phyloP scores from a whole-genome alignment of 2,888 invertebrate genomes.

The Melitaea athalia region DNA sequence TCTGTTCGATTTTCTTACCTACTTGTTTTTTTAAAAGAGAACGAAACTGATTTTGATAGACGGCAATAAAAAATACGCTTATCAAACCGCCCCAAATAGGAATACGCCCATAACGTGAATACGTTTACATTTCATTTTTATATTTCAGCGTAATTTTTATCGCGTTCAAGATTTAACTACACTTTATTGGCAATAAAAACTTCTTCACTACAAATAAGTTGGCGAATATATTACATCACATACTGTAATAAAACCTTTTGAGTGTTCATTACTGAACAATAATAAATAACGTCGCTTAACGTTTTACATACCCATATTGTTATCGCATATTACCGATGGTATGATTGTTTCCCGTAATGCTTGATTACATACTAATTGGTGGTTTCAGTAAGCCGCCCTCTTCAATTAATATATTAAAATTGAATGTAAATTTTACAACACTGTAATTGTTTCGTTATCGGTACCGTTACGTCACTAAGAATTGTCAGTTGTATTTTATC shows the following conservation, averaged over 20 bases:
- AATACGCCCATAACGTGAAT: too few relatives aligned
- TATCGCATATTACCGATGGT: conserved; percentile 7
- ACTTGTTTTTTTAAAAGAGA: too few relatives aligned
- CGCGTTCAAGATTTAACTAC: too few relatives aligned
- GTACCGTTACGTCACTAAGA: neutral
- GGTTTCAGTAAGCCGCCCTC: conserved; percentile 27
- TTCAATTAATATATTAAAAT: conserved; percentile 28
- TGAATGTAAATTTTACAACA: conserved; percentile 16
- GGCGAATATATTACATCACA: too few relatives aligned
- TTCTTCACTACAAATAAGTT: too few relatives aligned
- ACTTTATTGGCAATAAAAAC: too few relatives aligned
- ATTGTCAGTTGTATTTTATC: neutral
- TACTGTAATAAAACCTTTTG: neutral
- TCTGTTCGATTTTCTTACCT: too few relatives aligned
- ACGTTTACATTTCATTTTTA: too few relatives aligned
- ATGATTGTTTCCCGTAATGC: conserved; percentile 22
- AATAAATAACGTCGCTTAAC: conserved; percentile 10
- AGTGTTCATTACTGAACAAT: neutral
- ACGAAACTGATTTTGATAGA: too few relatives aligned
- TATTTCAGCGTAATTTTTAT: too few relatives aligned
- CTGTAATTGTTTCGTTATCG: conserved; percentile 9
- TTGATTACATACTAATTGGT: conserved; percentile 29
- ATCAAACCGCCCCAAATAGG: too few relatives aligned
- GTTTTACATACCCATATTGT: conserved; percentile 2
- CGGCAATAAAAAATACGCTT: too few relatives aligned